Evolutionary conservation across 53 echinoderm and acorn worm species (phyloP), one percentile per base, ranked within the genome.

Genomic region (Actinopyga echinites): DNA sequence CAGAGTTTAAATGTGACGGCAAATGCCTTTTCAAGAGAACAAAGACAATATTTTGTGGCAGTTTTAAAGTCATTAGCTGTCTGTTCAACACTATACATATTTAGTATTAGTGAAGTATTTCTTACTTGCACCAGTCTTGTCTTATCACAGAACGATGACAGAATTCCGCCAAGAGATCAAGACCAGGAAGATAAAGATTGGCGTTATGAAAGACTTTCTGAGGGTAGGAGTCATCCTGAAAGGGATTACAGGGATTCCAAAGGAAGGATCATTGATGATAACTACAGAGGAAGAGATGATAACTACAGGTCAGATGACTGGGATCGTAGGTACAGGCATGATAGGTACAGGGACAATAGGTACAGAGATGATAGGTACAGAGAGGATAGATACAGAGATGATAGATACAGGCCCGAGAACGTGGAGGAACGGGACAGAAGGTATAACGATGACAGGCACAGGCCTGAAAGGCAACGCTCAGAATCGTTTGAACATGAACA

Each of bases 191-290:
- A 31, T 20, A 62, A 26, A 62, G 63, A 62, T 62, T 28, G 31
- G 28, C 60, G 81, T 13, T 80, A 80, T 34, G 81, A 80, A 44
- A 37, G 62, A 30, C 81, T 80, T 23, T 80, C 60, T 2, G 81
- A 80, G 20, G 81, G 81, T 60, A 80, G 81, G 43, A 80, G 81
- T 22, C 81, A 80, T 42, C 81, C 81, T 0, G 81, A 80, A 24
- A 35, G 40, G 26, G 62, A 80, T 22, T 61, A 62, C 21, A 57
- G 60, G 24, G 63, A 80, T 42, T 71, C 40, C 20, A 26, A 71
- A 23, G 31, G 30, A 20, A 68, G 68, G 68, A 34, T 22, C 35
- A 15, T 22, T 68, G 71, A 71, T 23, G 24, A 77, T 28, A 30
- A 17, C 17, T 49, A 77, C 4, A 77, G 77, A 32, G 21, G 77